Percentiles rank a stretch among this genome's conserved stretches.
Conservation (phyloP, 2,113 vertebrate genomes). For the human (Homo sapiens) region DNA sequence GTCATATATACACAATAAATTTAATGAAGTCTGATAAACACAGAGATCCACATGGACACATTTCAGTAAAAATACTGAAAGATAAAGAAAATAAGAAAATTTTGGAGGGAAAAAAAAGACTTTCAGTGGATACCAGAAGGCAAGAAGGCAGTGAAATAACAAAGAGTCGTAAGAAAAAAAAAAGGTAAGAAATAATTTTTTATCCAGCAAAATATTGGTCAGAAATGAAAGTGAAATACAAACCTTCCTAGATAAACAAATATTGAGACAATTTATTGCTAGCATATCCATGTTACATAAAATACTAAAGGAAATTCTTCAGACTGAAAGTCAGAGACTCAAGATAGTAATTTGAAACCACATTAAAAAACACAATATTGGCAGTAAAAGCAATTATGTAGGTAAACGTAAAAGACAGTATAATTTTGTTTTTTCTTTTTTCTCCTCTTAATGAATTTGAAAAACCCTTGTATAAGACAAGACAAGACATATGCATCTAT, state of each 20-base stretch:
- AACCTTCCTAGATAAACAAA: not conserved
- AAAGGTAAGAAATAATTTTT: not conserved
- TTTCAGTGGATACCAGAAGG: not conserved
- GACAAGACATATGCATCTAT: not conserved
- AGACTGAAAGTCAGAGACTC: not conserved
- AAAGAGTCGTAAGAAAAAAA: not conserved
- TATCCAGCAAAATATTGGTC: not conserved
- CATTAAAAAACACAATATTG: not conserved
- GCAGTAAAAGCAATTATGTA: not conserved
- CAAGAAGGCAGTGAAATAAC: not conserved
- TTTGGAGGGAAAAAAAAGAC: not conserved
- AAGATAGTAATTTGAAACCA: not conserved
- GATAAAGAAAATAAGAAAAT: not conserved
- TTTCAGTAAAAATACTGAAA: not conserved
- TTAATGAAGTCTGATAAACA: not conserved
- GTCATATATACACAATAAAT: not conserved
- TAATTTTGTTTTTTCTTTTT: not conserved
- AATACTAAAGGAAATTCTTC: not conserved
- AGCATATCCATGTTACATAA: not conserved
- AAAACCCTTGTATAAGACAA: not conserved
- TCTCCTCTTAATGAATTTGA: not conserved
- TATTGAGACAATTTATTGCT: not conserved
- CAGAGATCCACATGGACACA: not conserved
- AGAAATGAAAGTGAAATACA: not conserved
- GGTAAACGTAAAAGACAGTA: not conserved